These are phyloP conservation scores for Apis dorsata DNA, from an alignment of 1,140 invertebrate species.

Conservation along the genomic window DNA sequence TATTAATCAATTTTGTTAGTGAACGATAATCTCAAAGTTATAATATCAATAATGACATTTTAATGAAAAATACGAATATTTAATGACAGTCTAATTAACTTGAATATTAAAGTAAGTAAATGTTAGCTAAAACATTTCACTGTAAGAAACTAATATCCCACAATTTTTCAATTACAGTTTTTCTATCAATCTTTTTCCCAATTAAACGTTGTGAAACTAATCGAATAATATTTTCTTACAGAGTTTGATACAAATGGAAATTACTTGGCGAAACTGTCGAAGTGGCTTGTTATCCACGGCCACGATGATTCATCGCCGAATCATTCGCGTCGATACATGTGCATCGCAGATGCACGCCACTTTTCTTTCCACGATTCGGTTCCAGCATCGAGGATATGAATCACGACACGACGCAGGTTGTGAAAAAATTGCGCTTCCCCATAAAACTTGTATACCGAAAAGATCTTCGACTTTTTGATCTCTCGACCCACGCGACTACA, in stretches of 20 bases:
- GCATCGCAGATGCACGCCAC: slow-evolving; percentile 21
- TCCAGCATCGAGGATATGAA: slow-evolving; percentile 7
- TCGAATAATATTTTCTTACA: neutral
- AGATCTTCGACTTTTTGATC: neutral
- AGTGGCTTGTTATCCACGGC: neutral
- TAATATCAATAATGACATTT: too few species aligned
- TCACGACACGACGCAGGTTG: neutral
- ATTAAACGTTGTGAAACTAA: too few species aligned
- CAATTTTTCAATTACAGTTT: too few species aligned
- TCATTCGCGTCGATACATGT: slow-evolving; percentile 41
- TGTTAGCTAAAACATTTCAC: too few species aligned
- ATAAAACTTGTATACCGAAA: neutral
- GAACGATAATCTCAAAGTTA: too few species aligned
- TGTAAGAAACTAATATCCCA: too few species aligned
- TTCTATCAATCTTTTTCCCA: too few species aligned
- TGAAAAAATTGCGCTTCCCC: neutral
- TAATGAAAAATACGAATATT: too few species aligned
- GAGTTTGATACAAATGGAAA: slow-evolving; percentile 2
- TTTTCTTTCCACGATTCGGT: slow-evolving; percentile 19
- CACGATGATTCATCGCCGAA: slow-evolving; percentile 53
- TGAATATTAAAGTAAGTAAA: too few species aligned
- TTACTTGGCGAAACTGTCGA: neutral
- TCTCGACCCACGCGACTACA: neutral
- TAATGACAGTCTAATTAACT: too few species aligned
- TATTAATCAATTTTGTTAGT: too few species aligned